These are phyloP conservation scores for Tragulus kanchil DNA, from an alignment of 2,113 vertebrate genomes.

Conservation along the genomic window DNA sequence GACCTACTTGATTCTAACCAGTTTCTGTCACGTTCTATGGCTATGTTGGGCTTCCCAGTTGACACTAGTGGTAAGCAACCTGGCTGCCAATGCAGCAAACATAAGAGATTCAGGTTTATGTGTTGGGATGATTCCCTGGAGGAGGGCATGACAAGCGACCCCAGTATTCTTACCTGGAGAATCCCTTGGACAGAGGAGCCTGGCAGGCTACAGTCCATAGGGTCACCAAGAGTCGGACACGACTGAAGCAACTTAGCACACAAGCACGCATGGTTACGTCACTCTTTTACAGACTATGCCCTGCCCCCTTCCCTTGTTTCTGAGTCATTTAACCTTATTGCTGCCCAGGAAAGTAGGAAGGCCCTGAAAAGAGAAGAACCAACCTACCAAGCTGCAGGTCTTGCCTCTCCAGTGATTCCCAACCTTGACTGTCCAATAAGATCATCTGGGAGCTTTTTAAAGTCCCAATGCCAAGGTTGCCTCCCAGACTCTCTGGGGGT, in stretches of 20 bases:
- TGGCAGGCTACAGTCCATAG: background rate
- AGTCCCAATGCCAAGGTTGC: background rate
- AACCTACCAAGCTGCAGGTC: background rate
- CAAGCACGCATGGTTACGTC: accelerated
- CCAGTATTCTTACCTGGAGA: background rate
- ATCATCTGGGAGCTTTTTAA: background rate
- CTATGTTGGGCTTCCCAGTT: background rate
- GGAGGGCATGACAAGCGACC: background rate
- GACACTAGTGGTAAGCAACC: background rate
- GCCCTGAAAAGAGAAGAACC: background rate
- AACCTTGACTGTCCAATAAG: background rate
- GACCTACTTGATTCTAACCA: background rate
- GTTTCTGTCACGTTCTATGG: background rate
- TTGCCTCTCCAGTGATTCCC: background rate
- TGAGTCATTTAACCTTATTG: background rate
- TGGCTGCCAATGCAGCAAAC: background rate
- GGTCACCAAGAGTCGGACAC: background rate
- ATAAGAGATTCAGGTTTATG: background rate
- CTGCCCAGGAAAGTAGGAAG: background rate
- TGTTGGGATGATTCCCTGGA: background rate
- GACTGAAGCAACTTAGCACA: background rate
- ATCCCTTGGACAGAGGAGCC: background rate
- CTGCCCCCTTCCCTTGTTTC: background rate
- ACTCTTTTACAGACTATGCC: background rate
- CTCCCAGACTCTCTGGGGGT: background rate